Base-by-base conservation (phyloP, 2,113 vertebrate species). In the Anolis carolinensis region DNA sequence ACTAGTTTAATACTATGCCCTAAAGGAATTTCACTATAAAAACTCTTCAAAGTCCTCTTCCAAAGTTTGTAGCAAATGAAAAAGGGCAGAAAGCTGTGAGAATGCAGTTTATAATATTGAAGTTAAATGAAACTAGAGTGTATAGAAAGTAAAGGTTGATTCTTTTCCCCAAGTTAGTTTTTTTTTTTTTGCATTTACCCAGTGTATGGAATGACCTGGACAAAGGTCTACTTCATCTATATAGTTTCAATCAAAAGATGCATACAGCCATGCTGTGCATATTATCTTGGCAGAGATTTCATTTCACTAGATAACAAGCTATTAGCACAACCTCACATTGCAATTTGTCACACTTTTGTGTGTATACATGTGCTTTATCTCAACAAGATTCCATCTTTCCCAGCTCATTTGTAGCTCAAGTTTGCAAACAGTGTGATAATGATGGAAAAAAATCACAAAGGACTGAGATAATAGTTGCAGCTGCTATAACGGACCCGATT, bases 401-500 rank as follows among this genome's bases (percentile, higher is more conserved):
- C 77, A 92, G 91, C 63, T 89, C 77, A 63, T 85, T 92, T 88
- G 88, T 91, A 93, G 65, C 0, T 74, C 0, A 91, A 91, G 88
- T 88, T 91, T 36, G 67, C 91, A 93, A 94, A 88, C 89, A 87
- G 91, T 91, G 93, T 92, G 88, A 89, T 95, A 95, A 95, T 94
- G 89, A 90, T 92, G 88, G 86, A 92, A 59, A 92, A 59, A 44
- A 92, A 94, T 90, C 89, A 96, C 93, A 94, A 95, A 96, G 91
- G 92, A 87, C 90, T 74, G 67, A 92, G 88, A 62, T 94, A 94
- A 94, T 90, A 92, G 87, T 85, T 90, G 87, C 86, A 88, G 90
- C 90, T 94, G 92, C 94, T 92, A 90, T 95, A 93, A 93, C 91
- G 90, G 91, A 88, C 86, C 92, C 88, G 87, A 95, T 94, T 95